Evolutionary conservation across 2,797 vertebrate species (phyloP).

Genomic region (Podargus strigoides): DNA sequence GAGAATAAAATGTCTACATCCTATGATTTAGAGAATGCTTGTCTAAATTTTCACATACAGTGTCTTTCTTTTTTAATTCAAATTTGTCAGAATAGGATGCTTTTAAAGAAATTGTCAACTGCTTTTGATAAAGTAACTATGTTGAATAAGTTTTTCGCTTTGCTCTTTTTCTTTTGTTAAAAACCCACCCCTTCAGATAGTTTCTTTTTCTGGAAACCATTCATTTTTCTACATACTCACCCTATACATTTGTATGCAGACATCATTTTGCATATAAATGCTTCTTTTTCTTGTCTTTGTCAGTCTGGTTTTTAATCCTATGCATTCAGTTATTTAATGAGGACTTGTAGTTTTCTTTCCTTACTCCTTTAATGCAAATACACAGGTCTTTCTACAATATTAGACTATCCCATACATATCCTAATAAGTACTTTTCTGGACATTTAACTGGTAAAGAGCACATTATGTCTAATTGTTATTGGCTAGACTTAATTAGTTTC

Average conservation of each 20-base stretch:
- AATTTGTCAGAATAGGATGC: neutral
- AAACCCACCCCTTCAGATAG: neutral
- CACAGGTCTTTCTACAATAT: neutral
- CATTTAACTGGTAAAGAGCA: neutral
- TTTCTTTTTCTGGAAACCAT: neutral
- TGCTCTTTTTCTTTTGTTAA: neutral
- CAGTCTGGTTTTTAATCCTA: neutral
- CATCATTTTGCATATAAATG: neutral
- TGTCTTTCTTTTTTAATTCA: neutral
- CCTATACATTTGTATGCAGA: neutral
- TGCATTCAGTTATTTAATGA: neutral
- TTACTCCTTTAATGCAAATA: neutral
- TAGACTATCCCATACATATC: neutral
- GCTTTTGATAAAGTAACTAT: neutral
- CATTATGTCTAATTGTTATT: neutral
- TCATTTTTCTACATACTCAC: neutral
- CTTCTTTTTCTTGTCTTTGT: neutral
- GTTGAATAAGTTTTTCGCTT: neutral
- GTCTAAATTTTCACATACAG: neutral
- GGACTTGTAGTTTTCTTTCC: neutral
- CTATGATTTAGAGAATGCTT: neutral
- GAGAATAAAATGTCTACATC: neutral
- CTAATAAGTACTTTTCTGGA: neutral
- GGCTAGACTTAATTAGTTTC: neutral
- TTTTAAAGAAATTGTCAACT: neutral